Percentiles rank a stretch among this genome's conserved stretches.
Evolutionary conservation across 1,140 invertebrate species (phyloP).

Genomic region (Heliconius himera): DNA sequence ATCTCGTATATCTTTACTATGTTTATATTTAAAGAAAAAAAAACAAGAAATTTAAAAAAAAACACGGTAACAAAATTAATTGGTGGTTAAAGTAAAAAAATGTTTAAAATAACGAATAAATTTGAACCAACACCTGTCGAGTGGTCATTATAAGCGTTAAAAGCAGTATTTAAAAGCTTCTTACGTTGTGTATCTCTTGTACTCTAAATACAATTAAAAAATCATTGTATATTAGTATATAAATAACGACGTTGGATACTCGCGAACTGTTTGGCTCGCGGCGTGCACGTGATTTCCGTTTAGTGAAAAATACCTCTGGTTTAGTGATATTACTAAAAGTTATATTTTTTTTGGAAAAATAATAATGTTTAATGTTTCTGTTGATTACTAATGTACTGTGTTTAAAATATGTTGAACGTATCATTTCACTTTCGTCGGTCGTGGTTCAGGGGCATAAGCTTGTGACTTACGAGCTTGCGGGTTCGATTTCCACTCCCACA

Average conservation of each 20-base stretch:
- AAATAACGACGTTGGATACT: not conserved
- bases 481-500: too few species aligned
- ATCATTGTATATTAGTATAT: not conserved
- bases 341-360: not conserved
- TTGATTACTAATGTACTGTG: not conserved
- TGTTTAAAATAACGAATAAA: not conserved
- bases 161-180: constrained; percentile 3
- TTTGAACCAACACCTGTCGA: not conserved
- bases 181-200: not conserved
- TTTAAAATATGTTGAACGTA: not conserved
- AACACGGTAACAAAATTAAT: not conserved
- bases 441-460: too few species aligned
- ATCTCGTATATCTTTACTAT: not conserved
- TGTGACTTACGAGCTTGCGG: too few species aligned
- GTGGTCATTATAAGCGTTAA: not conserved
- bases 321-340: not conserved
- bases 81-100: not conserved
- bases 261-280: not conserved
- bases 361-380: not conserved
- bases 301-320: not conserved
- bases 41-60: not conserved
- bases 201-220: constrained; percentile 11
- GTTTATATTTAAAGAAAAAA: too few species aligned
- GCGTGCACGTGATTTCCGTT: constrained; percentile 2
- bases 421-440: too few species aligned